These are phyloP conservation scores for Pelusios castaneus DNA, from an alignment of 2,113 vertebrate genomes.

Conservation along the genomic window DNA sequence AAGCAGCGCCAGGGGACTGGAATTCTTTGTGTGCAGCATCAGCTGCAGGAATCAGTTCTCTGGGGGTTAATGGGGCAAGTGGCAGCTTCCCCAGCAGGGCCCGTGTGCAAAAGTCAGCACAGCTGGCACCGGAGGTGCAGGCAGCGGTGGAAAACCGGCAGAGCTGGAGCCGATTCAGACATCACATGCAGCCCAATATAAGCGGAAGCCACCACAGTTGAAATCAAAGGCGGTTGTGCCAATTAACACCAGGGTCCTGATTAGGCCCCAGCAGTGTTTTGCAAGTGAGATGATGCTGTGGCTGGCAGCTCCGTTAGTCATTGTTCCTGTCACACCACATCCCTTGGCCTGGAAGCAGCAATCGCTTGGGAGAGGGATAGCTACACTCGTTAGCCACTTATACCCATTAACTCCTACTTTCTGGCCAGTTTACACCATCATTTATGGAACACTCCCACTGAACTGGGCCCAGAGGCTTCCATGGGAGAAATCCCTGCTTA, in stretches of 20 bases:
- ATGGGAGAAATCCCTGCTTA: neutral
- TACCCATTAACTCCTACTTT: neutral
- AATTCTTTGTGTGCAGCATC: neutral
- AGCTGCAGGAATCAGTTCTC: neutral
- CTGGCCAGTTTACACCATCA: neutral
- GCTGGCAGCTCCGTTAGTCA: neutral
- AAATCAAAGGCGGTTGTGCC: neutral
- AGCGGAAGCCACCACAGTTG: neutral
- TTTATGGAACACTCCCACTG: neutral
- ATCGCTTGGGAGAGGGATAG: neutral
- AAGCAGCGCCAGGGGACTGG: neutral
- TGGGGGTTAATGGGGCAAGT: neutral
- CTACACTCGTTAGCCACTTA: neutral
- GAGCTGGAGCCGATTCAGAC: neutral
- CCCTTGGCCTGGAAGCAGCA: neutral
- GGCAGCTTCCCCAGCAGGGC: neutral
- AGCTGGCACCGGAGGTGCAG: neutral
- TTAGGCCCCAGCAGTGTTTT: rapidly evolving
- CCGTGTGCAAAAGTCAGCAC: neutral
- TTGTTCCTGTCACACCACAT: neutral
- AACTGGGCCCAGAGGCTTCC: neutral
- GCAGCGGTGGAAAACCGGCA: too few species aligned
- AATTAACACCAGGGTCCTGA: neutral
- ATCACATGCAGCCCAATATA: neutral
- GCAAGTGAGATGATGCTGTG: neutral